Base-by-base conservation (phyloP, 2,888 invertebrate species). In the Neoaliturus tenellus region DNA sequence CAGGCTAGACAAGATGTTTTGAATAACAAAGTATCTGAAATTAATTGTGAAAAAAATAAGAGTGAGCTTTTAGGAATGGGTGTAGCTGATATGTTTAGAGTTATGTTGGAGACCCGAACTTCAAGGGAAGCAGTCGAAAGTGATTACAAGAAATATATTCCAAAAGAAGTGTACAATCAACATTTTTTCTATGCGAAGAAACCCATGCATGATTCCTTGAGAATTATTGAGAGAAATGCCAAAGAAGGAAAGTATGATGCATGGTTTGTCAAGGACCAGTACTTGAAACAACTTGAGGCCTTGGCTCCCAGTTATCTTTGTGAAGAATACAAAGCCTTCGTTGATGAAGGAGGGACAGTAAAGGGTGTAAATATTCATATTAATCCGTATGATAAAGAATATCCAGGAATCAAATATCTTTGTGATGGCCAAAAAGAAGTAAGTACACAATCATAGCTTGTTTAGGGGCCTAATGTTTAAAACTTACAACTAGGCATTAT, bases 61-160 rank as follows among this genome's bases (percentile, higher is more conserved):
- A 93, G 94, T 84, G 95, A 96, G 90, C 92, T 97, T 0, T 91
- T 97, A 82, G 98, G 98, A 0, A 91, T 98, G 80, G 96, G 96
- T 12, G 96, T 97, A 82, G 94, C 96, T 80, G 97, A 98, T 90
- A 97, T 98, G 96, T 95, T 94, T 85, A 93, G 97, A 87, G 95
- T 96, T 51, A 95, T 95, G 91, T 90, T 95, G n/a, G 97, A 97
- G 89, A 94, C 95, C 87, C 93, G 94, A 82, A 90, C 94, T 85
- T 91, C 93, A 0, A 91, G 93, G 80, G 95, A 95, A 86, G 93
- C 93, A 83, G 94, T 97, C 2, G 94, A 95, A 88, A 94, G 93
- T 86, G 95, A 96, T 87, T 97, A 96, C 88, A 96, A 95, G 89
- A 95, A 95, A 87, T 97, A 95, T 91, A 93, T 97, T 87, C 97